Percentiles rank a stretch among this genome's conserved stretches.
These are phyloP conservation scores for Fukomys damarensis DNA, from an alignment of 2,113 vertebrate genomes.

Conservation along the genomic window DNA sequence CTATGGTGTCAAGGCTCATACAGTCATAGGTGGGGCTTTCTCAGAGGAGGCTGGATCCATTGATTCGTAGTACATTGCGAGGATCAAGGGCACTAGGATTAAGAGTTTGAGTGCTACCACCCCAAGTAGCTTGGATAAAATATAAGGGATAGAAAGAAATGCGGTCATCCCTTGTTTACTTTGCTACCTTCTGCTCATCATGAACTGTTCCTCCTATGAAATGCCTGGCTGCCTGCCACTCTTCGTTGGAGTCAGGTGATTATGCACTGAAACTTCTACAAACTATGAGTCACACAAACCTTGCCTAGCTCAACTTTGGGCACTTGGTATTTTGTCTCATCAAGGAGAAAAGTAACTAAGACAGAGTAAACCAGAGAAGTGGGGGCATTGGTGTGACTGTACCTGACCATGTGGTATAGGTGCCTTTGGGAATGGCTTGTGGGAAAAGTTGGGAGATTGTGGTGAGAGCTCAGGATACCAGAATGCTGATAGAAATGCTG, in stretches of 20 bases:
- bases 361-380: neutral
- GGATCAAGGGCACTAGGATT: neutral
- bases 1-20: neutral
- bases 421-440: neutral
- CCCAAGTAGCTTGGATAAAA: neutral
- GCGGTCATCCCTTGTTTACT: neutral
- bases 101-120: neutral
- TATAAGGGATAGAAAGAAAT: neutral
- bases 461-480: neutral
- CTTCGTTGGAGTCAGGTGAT: neutral
- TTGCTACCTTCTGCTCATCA: neutral
- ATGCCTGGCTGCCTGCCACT: neutral
- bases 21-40: neutral
- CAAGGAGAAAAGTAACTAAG: neutral
- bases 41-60: neutral
- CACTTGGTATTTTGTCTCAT: neutral
- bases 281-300: neutral
- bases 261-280: neutral
- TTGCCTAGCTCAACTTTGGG: neutral
- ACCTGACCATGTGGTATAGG: neutral
- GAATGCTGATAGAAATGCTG: neutral
- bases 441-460: neutral
- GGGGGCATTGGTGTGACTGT: neutral
- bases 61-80: neutral
- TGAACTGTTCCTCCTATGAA: neutral